These are phyloP conservation scores for Protosalanx chinensis DNA, from an alignment of 2,797 vertebrate genomes.

Conservation along the genomic window DNA sequence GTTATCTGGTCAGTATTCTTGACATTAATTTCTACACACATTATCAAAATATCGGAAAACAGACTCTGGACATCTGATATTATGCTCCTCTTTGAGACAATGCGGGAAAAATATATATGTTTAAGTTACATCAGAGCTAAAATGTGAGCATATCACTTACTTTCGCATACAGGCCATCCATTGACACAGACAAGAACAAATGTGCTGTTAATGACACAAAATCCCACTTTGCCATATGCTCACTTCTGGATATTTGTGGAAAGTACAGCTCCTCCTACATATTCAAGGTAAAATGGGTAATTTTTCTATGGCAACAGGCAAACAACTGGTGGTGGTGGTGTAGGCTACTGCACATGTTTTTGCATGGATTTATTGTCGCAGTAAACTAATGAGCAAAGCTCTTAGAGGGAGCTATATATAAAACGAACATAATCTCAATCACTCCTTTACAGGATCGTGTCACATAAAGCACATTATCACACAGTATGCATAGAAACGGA, in stretches of 20 bases:
- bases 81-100: too few relatives aligned
- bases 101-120: too few relatives aligned
- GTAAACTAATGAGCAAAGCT: slow-evolving; percentile 56
- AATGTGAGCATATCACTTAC: too few relatives aligned
- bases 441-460: slow-evolving; percentile 42
- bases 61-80: too few relatives aligned
- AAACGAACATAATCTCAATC: slow-evolving; percentile 48
- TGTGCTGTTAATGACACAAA: slow-evolving; percentile 15
- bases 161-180: too few relatives aligned
- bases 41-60: too few relatives aligned
- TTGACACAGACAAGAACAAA: background rate
- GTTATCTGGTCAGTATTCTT: too few relatives aligned
- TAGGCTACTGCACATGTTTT: slow-evolving; percentile 53
- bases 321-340: slow-evolving; percentile 61
- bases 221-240: slow-evolving; percentile 42
- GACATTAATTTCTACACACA: too few relatives aligned
- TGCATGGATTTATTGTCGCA: slow-evolving; percentile 62
- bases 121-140: too few relatives aligned
- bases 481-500: slow-evolving; percentile 36
- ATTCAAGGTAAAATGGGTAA: slow-evolving; percentile 64
- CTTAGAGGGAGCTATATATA: slow-evolving; percentile 62
- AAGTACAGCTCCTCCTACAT: slow-evolving; percentile 1
- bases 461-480: slow-evolving; percentile 39
- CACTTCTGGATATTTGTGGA: slow-evolving; percentile 42
- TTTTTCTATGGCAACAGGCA: slow-evolving; percentile 61